A percentile compares a stretch with the other conserved stretches of the same genome.
Conservation (phyloP, 2,797 vertebrate genomes). For the Myioborus melanocephalus region DNA sequence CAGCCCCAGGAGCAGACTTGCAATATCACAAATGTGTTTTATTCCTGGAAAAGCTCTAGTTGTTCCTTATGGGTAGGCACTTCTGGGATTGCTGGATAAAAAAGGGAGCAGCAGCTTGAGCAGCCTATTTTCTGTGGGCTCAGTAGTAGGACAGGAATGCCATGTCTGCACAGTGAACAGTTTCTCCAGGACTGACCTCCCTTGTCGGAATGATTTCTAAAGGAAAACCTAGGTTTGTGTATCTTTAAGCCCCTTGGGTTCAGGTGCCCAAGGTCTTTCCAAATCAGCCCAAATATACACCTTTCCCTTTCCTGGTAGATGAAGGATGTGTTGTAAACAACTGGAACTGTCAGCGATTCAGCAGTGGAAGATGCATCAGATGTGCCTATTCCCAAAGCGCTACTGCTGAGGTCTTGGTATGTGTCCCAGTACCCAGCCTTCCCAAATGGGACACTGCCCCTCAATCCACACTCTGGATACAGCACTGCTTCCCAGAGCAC, state of each 20-base stretch:
- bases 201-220: background rate
- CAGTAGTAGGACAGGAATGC: rapidly evolving
- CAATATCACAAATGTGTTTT: background rate
- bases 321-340: background rate
- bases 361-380: background rate
- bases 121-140: background rate
- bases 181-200: background rate
- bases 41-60: background rate
- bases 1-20: background rate
- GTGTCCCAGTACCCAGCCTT: background rate
- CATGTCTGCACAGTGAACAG: rapidly evolving
- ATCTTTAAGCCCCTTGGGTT: background rate
- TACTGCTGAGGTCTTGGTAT: background rate
- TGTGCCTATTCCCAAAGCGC: background rate
- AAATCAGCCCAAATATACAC: background rate
- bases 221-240: background rate
- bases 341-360: background rate
- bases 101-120: background rate
- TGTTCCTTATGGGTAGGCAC: background rate
- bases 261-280: background rate
- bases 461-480: background rate
- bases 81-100: background rate
- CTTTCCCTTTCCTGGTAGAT: background rate
- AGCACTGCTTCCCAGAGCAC: background rate
- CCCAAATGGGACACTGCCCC: background rate